Evolutionary conservation across 2,797 vertebrate genomes (phyloP).

Genomic region (Chiroxiphia lanceolata): DNA sequence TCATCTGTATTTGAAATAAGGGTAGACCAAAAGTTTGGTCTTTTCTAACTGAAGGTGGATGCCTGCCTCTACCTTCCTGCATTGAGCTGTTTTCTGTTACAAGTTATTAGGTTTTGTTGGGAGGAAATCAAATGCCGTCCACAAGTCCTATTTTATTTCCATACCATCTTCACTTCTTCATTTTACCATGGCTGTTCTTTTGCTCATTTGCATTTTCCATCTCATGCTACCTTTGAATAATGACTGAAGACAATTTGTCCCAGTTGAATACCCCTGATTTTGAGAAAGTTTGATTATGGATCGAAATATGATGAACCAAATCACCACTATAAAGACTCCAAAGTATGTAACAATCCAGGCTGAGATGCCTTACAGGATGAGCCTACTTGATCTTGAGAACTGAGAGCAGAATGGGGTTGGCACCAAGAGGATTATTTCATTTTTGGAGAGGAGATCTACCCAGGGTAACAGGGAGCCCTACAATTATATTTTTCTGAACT

Average conservation of each 20-base stretch:
- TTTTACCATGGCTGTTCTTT: neutral
- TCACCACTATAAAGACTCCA: neutral
- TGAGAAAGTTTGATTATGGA: neutral
- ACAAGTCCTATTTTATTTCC: neutral
- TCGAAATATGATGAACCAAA: neutral
- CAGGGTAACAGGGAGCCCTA: neutral
- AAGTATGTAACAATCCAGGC: neutral
- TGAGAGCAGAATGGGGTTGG: neutral
- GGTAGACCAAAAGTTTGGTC: neutral
- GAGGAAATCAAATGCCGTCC: neutral
- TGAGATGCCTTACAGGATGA: neutral
- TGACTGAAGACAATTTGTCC: neutral
- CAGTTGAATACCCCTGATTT: neutral
- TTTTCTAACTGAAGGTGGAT: neutral
- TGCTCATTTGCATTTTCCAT: neutral
- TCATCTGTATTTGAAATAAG: neutral
- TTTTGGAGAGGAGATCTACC: constrained; percentile 3
- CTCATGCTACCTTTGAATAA: neutral
- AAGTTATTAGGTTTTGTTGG: neutral
- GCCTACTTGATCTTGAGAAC: neutral
- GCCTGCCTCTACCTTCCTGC: neutral
- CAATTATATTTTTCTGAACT: neutral
- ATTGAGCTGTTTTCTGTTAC: neutral
- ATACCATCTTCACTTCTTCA: neutral
- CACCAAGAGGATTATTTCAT: neutral